Conservation (phyloP, 2,797 vertebrate species). For the Zenarchopterus dispar region DNA sequence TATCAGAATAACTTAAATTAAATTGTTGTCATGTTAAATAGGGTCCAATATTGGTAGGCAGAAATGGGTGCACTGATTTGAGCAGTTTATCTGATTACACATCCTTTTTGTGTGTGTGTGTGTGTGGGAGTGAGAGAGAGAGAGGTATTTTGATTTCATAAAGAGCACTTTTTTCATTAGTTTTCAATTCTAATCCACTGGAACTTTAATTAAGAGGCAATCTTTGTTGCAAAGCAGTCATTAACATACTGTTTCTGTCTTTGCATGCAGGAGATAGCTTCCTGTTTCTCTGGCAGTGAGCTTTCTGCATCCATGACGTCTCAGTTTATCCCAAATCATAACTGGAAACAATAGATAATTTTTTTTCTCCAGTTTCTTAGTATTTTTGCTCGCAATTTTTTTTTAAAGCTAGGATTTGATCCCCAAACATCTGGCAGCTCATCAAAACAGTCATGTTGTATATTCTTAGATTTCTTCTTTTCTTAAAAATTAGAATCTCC, state of each 20-base stretch:
- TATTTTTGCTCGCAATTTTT: background rate
- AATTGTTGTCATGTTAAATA: slow-evolving; percentile 65
- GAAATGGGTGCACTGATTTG: slow-evolving; percentile 29
- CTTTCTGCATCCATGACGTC: slow-evolving; percentile 25
- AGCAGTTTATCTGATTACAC: slow-evolving; percentile 42
- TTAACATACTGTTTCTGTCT: slow-evolving; percentile 28
- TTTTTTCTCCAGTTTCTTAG: background rate
- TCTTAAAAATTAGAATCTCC: background rate
- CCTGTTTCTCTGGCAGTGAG: slow-evolving; percentile 24
- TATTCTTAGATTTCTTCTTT: background rate
- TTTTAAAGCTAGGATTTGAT: background rate
- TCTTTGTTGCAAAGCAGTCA: slow-evolving; percentile 34
- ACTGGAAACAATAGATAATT: slow-evolving; percentile 13
- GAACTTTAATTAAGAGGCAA: slow-evolving; percentile 38
- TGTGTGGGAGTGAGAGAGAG: background rate
- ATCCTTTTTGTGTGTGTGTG: background rate
- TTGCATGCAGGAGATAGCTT: slow-evolving; percentile 24
- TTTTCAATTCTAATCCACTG: slow-evolving; percentile 19
- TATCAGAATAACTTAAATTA: slow-evolving; percentile 62
- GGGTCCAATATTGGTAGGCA: slow-evolving; percentile 36
- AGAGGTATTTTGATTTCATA: slow-evolving; percentile 14
- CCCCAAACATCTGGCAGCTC: no score
- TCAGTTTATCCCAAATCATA: slow-evolving; percentile 12
- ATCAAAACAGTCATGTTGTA: background rate
- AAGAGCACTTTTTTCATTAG: slow-evolving; percentile 7